phyloP scores from a whole-genome alignment of 2,113 vertebrate species.

The Indicator maculatus region DNA sequence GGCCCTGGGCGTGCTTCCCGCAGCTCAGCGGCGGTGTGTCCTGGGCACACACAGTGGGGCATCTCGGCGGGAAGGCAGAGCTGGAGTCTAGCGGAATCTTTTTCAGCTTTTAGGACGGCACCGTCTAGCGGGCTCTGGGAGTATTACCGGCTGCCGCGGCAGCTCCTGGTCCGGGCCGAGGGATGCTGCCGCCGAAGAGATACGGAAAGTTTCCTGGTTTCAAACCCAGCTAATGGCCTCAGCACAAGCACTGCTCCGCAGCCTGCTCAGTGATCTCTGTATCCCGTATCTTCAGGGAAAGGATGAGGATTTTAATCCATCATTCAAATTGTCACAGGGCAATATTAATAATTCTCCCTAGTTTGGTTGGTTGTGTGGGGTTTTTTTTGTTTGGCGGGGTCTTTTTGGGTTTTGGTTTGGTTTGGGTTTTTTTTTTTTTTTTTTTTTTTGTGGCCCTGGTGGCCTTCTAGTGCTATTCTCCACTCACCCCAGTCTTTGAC shows the following conservation, averaged over 20 bases:
- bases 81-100: accelerated
- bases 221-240: background rate
- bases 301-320: background rate
- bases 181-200: background rate
- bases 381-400: no score
- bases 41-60: accelerated
- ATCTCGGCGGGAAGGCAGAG: accelerated
- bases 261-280: background rate
- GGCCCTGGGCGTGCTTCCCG: accelerated
- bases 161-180: no score
- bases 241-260: background rate
- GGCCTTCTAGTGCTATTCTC: background rate
- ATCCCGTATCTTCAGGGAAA: background rate
- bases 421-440: no score
- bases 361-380: no score
- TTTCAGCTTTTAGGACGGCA: constrained; percentile 29
- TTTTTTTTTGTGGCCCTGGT: background rate
- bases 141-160: background rate
- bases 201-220: background rate
- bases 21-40: accelerated
- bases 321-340: background rate
- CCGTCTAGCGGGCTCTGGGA: constrained; percentile 45
- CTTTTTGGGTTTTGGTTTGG: no score
- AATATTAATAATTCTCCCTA: background rate
- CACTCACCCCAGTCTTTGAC: background rate